Conservation (phyloP, 1,140 invertebrate species). For the Magallana gigas region DNA sequence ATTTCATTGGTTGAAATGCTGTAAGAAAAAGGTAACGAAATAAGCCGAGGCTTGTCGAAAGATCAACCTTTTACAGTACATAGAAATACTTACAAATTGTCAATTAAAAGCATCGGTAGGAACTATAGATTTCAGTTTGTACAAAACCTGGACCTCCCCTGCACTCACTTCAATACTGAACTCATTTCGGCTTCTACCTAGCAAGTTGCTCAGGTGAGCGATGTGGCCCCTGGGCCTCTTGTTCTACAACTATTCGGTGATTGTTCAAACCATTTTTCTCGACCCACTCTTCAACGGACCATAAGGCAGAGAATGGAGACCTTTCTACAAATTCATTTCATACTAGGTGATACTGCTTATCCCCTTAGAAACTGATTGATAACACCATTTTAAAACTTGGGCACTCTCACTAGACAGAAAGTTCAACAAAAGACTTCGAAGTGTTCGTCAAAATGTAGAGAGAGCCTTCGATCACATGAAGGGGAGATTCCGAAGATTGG, state of each 20-base stretch:
- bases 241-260: no score
- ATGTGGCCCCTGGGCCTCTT: conserved; percentile 12
- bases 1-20: no score
- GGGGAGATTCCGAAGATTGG: conserved; percentile 43
- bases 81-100: neutral
- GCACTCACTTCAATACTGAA: conserved; percentile 3
- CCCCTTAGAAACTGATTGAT: conserved; percentile 52
- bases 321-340: conserved; percentile 35
- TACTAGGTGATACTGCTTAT: conserved; percentile 49
- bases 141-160: neutral
- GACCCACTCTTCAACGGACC: no score
- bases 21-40: no score
- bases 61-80: neutral
- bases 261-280: no score
- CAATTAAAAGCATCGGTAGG: neutral
- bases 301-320: conserved; percentile 36
- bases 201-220: conserved; percentile 7
- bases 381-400: conserved; percentile 48
- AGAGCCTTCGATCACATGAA: conserved; percentile 46
- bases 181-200: neutral
- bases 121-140: neutral
- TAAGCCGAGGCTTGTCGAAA: no score
- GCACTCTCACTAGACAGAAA: conserved; percentile 45
- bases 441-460: conserved; percentile 39
- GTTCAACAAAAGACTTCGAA: conserved; percentile 47